Percentiles rank a stretch among this genome's conserved stretches.
phyloP scores from a whole-genome alignment of 2,113 vertebrate species.

The Synchiropus splendidus region DNA sequence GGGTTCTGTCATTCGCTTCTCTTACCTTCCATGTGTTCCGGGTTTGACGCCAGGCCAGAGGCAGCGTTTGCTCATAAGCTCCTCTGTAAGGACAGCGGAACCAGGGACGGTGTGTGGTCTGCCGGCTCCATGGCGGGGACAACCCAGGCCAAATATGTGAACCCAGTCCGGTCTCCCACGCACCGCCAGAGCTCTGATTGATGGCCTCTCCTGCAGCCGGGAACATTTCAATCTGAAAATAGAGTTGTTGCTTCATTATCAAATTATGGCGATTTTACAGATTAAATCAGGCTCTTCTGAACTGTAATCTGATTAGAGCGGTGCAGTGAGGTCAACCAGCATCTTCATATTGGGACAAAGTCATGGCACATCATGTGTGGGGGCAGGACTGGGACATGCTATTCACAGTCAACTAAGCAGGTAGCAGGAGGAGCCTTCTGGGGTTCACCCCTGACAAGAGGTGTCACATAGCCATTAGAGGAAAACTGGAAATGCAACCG shows the following conservation, averaged over 20 bases:
- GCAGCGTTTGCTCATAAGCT: constrained; percentile 33
- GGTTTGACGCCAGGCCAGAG: constrained; percentile 45
- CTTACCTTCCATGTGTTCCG: constrained; percentile 63
- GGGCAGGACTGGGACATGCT: too few relatives aligned
- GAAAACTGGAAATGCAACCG: too few relatives aligned
- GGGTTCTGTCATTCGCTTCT: not conserved
- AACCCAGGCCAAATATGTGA: constrained; percentile 35
- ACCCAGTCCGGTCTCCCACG: constrained; percentile 21
- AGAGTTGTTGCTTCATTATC: not conserved
- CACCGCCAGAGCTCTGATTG: constrained; percentile 12
- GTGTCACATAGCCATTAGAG: too few relatives aligned
- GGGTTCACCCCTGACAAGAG: too few relatives aligned
- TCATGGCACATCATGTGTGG: too few relatives aligned
- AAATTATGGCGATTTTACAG: too few relatives aligned
- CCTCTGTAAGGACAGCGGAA: constrained; percentile 14
- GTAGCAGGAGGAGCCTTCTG: too few relatives aligned
- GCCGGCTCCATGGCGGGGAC: constrained; percentile 9
- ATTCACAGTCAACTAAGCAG: too few relatives aligned
- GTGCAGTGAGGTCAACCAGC: too few relatives aligned
- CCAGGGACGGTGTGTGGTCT: not conserved
- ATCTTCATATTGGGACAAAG: too few relatives aligned
- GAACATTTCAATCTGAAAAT: constrained; percentile 54
- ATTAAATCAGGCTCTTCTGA: too few relatives aligned
- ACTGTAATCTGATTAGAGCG: too few relatives aligned
- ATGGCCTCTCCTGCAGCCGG: constrained; percentile 35